phyloP scores from a whole-genome alignment of 2,797 vertebrate genomes.

The Melanotaenia boesemani region DNA sequence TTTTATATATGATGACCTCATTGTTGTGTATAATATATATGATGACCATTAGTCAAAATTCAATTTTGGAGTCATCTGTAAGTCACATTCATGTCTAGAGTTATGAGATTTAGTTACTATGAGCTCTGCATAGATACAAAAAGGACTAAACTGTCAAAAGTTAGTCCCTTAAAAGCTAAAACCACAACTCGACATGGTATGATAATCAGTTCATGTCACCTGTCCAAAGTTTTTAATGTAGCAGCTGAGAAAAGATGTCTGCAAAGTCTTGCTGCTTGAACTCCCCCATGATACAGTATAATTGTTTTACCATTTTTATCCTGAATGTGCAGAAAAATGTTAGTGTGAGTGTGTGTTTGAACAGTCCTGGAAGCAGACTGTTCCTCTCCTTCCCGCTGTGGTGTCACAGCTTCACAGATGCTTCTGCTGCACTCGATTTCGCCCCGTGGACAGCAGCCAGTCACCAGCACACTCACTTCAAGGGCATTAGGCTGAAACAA shows the following conservation, averaged over 20 bases:
- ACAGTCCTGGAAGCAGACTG: conserved; percentile 5
- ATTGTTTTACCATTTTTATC: neutral
- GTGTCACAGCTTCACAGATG: conserved; percentile 25
- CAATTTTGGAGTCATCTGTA: neutral
- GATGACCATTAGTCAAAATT: neutral
- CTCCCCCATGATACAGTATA: neutral
- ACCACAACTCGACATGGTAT: neutral
- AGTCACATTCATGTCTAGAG: neutral
- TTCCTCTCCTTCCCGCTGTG: conserved; percentile 1
- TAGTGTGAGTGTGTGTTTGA: neutral
- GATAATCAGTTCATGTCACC: neutral
- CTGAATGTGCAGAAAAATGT: neutral
- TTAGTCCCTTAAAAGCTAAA: neutral
- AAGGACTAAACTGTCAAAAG: neutral
- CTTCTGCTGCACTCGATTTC: conserved; percentile 41
- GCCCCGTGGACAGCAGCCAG: conserved; percentile 39
- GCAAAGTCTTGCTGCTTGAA: neutral
- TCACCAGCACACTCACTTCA: conserved; percentile 35
- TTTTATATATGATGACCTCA: neutral
- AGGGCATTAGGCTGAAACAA: conserved; percentile 44
- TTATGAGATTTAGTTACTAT: neutral
- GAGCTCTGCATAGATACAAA: neutral
- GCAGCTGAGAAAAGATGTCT: neutral
- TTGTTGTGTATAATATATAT: neutral
- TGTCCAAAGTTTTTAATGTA: neutral